Conservation (phyloP, 2,888 invertebrate genomes). For the Lycophotia porphyrea region DNA sequence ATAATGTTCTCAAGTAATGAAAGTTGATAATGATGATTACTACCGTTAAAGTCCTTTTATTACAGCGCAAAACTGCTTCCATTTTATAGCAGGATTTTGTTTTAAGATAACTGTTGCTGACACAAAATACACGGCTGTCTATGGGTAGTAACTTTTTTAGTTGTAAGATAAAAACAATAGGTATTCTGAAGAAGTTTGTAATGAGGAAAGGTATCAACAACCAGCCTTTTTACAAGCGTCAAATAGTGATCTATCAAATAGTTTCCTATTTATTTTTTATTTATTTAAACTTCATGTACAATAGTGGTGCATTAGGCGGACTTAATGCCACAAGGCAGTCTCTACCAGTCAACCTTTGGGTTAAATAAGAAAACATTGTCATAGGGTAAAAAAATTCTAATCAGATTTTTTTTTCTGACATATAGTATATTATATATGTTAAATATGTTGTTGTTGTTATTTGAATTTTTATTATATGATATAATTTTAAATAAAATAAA, state of each 20-base stretch:
- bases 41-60: conserved; percentile 56
- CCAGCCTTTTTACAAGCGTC: neutral
- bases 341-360: too few relatives aligned
- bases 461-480: too few relatives aligned
- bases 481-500: too few relatives aligned
- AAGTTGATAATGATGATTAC: conserved; percentile 64
- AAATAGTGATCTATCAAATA: neutral
- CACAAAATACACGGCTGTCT: neutral
- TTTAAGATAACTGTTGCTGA: conserved; percentile 50
- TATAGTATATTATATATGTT: too few relatives aligned
- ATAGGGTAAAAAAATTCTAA: too few relatives aligned
- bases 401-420: too few relatives aligned
- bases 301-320: too few relatives aligned
- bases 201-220: neutral
- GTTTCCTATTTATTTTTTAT: too few relatives aligned
- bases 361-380: too few relatives aligned
- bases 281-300: too few relatives aligned
- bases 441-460: too few relatives aligned
- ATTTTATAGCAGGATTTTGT: conserved; percentile 58
- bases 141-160: conserved; percentile 18
- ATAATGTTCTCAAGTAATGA: conserved; percentile 61
- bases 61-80: conserved; percentile 56
- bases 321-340: too few relatives aligned
- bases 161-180: neutral
- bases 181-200: neutral